Evolutionary conservation across 2,113 vertebrate genomes (phyloP), one percentile per base, ranked within the genome.

Genomic region (Sinocyclocheilus rhinocerous): DNA sequence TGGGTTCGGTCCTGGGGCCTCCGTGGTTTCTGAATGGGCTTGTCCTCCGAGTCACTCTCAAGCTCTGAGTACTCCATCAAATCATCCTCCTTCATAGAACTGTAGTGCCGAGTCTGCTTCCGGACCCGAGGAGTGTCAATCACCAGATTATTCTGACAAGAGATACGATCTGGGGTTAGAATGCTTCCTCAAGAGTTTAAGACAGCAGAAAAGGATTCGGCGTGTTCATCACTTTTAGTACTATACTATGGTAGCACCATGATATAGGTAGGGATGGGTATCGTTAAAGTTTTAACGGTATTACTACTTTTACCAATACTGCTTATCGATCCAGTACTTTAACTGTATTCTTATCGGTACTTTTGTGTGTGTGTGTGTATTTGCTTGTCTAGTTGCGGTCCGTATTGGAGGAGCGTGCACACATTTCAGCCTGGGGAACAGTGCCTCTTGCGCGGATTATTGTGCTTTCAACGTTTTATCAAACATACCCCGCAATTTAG

Each of bases 11-110:
- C 98, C 89, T 98, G 97, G 18, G 96, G 96, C 20, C 98, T 93
- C 0, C 98, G 95, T 0, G 97, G 96, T 91, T 99, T 99, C 81
- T 93, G 86, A 1, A 92, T 92, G 0, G 97, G 97, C 83, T 96
- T 97, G 87, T 99, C 98, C 85, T 99, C 98, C 0, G 97, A 97
- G 84, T 99, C 98, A 0, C 98, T 99, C 92, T 99, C 98, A 93
- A 99, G 92, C 90, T 99, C 98, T 0, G 98, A 99, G 90, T 99
- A 99, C 87, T 99, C 98, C 94, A 99, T 94, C 93, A 99, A 95
- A 86, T 99, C 98, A 6, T 99, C 98, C 89, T 99, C 98, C 90
- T 99, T 99, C 84, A 97, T 96, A 0, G 97, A 97, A 76, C 97
- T 99, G 94, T 96, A 99, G 79, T 99, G 96, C 7, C 98, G 95